phyloP scores from a whole-genome alignment of 2,113 vertebrate genomes.

The Oncorhynchus masou region DNA sequence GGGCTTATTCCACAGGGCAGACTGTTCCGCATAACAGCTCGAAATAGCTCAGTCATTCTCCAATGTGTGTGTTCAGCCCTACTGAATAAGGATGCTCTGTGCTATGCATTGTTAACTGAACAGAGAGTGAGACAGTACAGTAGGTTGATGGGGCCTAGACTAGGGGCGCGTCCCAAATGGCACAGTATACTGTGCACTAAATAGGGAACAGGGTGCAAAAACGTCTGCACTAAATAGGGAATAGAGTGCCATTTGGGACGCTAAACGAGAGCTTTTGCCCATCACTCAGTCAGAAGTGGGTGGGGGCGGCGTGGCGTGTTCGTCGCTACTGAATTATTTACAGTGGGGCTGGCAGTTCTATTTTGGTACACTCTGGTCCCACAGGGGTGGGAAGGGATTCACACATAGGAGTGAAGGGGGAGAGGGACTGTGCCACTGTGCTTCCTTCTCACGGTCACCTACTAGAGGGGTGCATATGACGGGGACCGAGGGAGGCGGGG shows the following conservation, averaged over 20 bases:
- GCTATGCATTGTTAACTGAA: no score
- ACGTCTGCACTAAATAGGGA: no score
- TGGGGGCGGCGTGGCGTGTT: neutral
- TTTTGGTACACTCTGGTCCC: constrained; percentile 14
- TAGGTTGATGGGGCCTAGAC: no score
- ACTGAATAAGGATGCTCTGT: no score
- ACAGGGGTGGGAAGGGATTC: neutral
- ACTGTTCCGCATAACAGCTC: no score
- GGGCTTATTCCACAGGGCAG: no score
- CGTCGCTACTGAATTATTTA: constrained; percentile 37
- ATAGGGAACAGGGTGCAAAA: neutral
- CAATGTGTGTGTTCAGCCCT: no score
- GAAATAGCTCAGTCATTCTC: no score
- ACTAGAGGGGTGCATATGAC: neutral
- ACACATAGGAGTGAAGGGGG: neutral
- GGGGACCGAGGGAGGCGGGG: neutral
- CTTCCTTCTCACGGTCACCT: neutral
- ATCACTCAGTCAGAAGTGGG: neutral
- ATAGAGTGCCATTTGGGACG: neutral
- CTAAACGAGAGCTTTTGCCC: neutral
- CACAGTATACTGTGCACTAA: neutral
- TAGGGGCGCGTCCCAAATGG: neutral
- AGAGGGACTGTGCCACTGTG: neutral
- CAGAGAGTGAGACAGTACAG: no score
- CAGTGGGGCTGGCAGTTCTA: constrained; percentile 8